These are phyloP conservation scores for Archivesica marissinica DNA, from an alignment of 1,140 invertebrate genomes.

Conservation along the genomic window DNA sequence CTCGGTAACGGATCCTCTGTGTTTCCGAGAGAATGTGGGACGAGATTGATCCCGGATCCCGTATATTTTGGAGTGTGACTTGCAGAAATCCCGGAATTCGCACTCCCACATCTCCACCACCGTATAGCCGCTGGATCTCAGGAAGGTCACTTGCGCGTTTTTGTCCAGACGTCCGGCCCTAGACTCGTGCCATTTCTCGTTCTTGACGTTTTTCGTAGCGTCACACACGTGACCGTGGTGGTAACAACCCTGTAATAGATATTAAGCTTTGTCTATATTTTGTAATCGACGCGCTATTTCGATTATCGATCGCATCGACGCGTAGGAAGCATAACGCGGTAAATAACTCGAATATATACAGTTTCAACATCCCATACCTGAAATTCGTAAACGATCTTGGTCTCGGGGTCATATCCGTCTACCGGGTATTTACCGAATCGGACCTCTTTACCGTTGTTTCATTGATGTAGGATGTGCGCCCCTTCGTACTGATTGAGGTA, in stretches of 20 bases:
- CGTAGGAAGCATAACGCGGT: constrained; percentile 51
- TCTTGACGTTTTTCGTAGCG: constrained; percentile 29
- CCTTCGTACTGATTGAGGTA: neutral
- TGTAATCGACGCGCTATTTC: neutral
- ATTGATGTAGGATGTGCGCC: constrained; percentile 9
- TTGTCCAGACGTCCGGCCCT: constrained; percentile 39
- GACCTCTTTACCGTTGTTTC: neutral
- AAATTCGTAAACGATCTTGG: constrained; percentile 38
- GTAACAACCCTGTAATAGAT: neutral
- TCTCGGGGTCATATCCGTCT: constrained; percentile 25
- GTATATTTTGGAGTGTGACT: neutral
- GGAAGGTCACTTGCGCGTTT: neutral
- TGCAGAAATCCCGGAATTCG: neutral
- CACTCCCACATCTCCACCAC: constrained; percentile 30
- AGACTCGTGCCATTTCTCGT: neutral
- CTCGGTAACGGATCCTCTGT: neutral
- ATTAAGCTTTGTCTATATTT: neutral
- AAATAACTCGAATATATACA: constrained; percentile 47
- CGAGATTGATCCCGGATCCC: neutral
- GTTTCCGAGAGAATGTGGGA: neutral
- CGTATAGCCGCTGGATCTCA: constrained; percentile 44
- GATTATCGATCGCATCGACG: no score
- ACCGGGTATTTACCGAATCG: constrained; percentile 12
- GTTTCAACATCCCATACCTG: constrained; percentile 53
- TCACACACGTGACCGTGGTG: neutral